Conservation (phyloP, 1,140 invertebrate species). For the Mizuhopecten yessoensis region DNA sequence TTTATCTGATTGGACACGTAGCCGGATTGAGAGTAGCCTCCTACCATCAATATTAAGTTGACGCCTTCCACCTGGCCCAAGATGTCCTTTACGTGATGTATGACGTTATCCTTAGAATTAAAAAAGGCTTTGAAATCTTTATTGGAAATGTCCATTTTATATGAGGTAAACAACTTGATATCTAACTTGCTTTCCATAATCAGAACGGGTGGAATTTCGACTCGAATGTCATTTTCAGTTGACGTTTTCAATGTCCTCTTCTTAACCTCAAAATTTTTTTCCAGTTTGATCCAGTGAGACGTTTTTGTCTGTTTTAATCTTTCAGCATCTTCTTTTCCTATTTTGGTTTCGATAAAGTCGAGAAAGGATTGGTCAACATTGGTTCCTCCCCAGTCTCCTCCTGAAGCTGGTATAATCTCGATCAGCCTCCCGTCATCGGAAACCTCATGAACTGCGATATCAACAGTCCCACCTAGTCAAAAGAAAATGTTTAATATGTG, state of each 20-base stretch:
- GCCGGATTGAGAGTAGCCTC: constrained; percentile 57
- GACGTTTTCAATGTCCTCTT: background rate
- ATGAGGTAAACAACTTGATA: background rate
- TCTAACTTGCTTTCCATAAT: background rate
- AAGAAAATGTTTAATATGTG: too few relatives aligned
- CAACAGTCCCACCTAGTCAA: constrained; percentile 43
- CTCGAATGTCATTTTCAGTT: background rate
- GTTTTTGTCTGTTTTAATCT: background rate
- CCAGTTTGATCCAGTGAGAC: constrained; percentile 36
- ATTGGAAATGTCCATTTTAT: background rate
- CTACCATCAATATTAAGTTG: constrained; percentile 57
- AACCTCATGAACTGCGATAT: constrained; percentile 48
- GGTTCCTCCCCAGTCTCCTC: constrained; percentile 52
- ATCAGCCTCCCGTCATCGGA: background rate
- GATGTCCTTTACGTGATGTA: constrained; percentile 38
- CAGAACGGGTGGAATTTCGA: background rate
- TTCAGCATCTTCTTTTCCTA: background rate
- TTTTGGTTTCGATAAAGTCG: background rate
- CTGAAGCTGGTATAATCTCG: constrained; percentile 9
- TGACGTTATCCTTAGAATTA: background rate
- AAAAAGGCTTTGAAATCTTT: constrained; percentile 22
- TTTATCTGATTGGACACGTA: constrained; percentile 44
- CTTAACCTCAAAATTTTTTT: constrained; percentile 17
- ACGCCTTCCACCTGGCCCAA: constrained; percentile 41
- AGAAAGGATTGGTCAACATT: constrained; percentile 44